phyloP scores from a whole-genome alignment of 1,140 invertebrate genomes.

The Heliconius nattereri region DNA sequence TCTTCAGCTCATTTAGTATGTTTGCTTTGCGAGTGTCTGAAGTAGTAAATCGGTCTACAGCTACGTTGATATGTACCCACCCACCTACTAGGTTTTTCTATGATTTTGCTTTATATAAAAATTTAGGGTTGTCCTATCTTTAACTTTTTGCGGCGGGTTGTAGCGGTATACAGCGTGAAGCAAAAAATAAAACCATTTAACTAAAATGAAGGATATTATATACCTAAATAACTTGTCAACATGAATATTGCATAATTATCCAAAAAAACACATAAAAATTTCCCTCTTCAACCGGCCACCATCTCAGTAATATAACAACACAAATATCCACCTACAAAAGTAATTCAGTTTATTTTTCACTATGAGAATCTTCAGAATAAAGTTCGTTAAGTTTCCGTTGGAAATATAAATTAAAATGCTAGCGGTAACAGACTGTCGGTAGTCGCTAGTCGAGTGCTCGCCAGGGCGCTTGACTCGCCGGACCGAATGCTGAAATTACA shows the following conservation, averaged over 20 bases:
- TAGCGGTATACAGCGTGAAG: too few relatives aligned
- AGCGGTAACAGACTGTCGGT: background rate
- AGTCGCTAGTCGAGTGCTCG: background rate
- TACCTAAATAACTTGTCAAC: too few relatives aligned
- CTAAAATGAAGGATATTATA: too few relatives aligned
- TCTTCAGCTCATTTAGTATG: conserved; percentile 5
- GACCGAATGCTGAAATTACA: conserved; percentile 5
- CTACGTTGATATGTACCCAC: conserved; percentile 8
- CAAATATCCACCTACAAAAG: background rate
- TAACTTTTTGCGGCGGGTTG: too few relatives aligned
- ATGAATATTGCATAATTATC: too few relatives aligned
- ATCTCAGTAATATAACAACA: background rate
- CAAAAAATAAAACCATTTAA: too few relatives aligned
- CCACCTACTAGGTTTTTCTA: background rate
- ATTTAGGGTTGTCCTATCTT: background rate
- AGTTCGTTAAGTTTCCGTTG: conserved; percentile 11
- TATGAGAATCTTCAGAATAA: background rate
- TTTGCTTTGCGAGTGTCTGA: conserved; percentile 20
- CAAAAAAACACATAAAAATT: too few relatives aligned
- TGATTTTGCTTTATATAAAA: conserved; percentile 7
- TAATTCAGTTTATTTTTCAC: conserved; percentile 8
- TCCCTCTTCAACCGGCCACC: too few relatives aligned
- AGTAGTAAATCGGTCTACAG: conserved; percentile 27
- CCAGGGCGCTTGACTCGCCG: background rate
- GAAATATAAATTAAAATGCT: background rate